Evolutionary conservation across 53 echinoderm and acorn worm species (phyloP).

Genomic region (Antedon mediterranea): DNA sequence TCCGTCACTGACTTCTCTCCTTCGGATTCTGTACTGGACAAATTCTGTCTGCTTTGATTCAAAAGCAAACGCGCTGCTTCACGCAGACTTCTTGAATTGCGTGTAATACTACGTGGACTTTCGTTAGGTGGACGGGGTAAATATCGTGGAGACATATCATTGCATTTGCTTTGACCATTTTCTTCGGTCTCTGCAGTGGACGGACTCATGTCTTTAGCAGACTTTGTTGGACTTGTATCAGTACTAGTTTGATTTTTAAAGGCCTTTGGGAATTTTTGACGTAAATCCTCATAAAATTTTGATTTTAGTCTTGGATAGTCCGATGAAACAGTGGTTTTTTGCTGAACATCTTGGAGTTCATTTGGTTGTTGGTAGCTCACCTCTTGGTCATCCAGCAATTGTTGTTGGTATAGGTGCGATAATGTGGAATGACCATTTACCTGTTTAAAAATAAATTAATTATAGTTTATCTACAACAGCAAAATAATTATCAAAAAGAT

Average conservation of each 20-base stretch:
- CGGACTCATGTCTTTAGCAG: background rate
- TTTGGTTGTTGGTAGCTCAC: background rate
- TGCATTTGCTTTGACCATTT: background rate
- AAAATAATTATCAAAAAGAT: too few species aligned
- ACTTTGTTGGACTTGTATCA: background rate
- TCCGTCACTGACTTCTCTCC: conserved; percentile 5
- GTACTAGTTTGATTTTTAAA: background rate
- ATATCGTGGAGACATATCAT: conserved; percentile 12
- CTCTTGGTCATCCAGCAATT: background rate
- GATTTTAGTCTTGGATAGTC: background rate
- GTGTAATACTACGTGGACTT: conserved; percentile 43
- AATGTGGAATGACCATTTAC: background rate
- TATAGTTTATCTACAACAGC: too few species aligned
- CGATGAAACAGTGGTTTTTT: background rate
- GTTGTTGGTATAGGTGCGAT: background rate
- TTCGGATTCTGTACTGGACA: conserved; percentile 36
- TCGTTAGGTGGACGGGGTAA: conserved; percentile 61
- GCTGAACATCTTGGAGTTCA: background rate
- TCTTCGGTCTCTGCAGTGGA: background rate
- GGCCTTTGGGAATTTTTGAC: background rate
- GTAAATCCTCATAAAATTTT: background rate
- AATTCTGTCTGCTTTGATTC: conserved; percentile 57
- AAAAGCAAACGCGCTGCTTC: conserved; percentile 70
- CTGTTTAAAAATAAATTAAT: background rate
- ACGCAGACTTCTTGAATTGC: conserved; percentile 63